phyloP scores from a whole-genome alignment of 2,797 vertebrate genomes.

The Spea hammondii region DNA sequence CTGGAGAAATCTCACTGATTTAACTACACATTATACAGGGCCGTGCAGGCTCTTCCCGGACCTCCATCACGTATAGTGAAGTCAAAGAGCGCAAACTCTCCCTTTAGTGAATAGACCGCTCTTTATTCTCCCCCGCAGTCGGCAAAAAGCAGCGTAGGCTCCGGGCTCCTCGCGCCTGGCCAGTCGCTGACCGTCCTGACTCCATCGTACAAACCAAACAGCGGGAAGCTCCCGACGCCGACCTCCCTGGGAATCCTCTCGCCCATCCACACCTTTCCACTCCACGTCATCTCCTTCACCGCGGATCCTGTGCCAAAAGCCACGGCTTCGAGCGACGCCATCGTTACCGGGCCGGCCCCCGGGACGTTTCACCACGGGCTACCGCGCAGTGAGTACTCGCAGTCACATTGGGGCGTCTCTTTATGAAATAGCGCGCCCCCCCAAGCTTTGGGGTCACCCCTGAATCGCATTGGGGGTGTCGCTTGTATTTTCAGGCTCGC shows the following conservation, averaged over 20 bases:
- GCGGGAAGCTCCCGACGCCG: conserved; percentile 68
- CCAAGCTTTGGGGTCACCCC: neutral
- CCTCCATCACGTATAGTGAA: no score
- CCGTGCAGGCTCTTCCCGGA: no score
- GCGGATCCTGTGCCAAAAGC: conserved; percentile 71
- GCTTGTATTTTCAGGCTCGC: neutral
- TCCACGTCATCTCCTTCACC: conserved; percentile 77
- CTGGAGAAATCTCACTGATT: no score
- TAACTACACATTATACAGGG: no score
- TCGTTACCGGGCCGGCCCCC: conserved; percentile 76
- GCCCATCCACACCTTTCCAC: conserved; percentile 71
- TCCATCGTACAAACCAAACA: conserved; percentile 71
- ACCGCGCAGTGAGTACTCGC: conserved; percentile 72
- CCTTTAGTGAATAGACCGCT: neutral
- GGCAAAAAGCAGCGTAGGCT: conserved; percentile 71
- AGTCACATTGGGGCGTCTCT: neutral
- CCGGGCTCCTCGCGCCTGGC: conserved; percentile 70
- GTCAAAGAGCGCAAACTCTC: no score
- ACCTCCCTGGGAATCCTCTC: conserved; percentile 63
- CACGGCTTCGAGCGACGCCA: conserved; percentile 74
- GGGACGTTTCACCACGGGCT: conserved; percentile 77
- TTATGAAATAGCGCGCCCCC: no score
- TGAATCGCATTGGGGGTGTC: neutral
- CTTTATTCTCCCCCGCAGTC: conserved; percentile 51
- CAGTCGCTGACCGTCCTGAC: conserved; percentile 73